These are phyloP conservation scores for Geococcyx californianus DNA, from an alignment of 2,113 vertebrate species.

Conservation along the genomic window DNA sequence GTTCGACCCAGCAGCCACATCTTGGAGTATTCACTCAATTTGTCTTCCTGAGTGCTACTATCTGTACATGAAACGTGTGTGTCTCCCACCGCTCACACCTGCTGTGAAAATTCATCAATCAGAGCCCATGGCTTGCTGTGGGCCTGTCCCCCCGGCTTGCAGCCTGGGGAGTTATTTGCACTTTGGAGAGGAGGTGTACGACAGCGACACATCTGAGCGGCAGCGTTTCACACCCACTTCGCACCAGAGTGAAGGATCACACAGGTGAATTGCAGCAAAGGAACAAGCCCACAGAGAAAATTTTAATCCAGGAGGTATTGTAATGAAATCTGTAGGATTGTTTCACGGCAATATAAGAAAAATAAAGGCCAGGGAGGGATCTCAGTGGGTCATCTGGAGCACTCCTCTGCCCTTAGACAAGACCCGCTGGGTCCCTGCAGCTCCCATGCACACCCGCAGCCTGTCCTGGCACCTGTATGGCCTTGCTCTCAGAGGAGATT, in stretches of 20 bases:
- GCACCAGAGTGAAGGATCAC: not conserved
- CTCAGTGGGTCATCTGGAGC: not conserved
- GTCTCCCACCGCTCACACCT: constrained; percentile 23
- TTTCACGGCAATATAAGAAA: not conserved
- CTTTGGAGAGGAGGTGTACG: constrained; percentile 2
- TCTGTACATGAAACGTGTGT: not conserved
- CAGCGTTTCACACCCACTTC: constrained; percentile 22
- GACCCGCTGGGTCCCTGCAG: accelerated
- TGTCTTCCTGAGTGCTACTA: not conserved
- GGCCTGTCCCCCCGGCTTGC: not conserved
- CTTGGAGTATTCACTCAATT: not conserved
- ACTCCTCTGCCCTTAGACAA: not conserved
- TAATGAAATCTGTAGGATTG: not conserved
- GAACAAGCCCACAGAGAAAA: not conserved
- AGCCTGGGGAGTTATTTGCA: constrained; percentile 32
- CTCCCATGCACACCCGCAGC: not conserved
- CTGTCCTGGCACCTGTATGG: too few relatives aligned
- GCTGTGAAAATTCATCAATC: constrained; percentile 35
- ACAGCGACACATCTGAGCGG: not conserved
- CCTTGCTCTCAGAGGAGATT: not conserved
- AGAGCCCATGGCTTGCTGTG: not conserved
- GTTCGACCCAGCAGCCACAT: not conserved
- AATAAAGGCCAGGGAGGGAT: not conserved
- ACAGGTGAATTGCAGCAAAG: not conserved
- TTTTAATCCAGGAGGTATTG: not conserved